Evolutionary conservation across 2,113 vertebrate species (phyloP), one percentile per base, ranked within the genome.

Genomic region (Microcebus ravelobensis): DNA sequence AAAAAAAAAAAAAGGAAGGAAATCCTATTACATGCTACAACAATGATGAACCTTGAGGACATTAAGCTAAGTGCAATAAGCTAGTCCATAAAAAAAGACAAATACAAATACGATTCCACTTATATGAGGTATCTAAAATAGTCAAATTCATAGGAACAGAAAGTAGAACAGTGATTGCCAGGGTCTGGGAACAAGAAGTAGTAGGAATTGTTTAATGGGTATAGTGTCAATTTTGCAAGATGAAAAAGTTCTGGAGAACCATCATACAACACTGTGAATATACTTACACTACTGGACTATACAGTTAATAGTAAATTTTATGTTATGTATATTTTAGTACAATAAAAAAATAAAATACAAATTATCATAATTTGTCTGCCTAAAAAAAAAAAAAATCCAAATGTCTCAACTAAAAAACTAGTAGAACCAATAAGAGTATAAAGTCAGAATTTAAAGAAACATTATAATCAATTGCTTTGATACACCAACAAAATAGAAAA

Each of bases 361-460:
- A 90, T 48, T 65, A 5, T 70, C 34, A 36, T 61, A 48, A 52
- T 67, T 76, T 81, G 31, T 77, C 34, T 95, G 59, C 18, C 25
- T 31, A 57, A 20, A 45, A 68, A 82, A 39, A 87, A 83, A 39
- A 87, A 83, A 88, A 18, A 18, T 27, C 29, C 29, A 90, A 90
- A 27, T 6, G 48, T 86, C n/a, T 94, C 74, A 90, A 21, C 36
- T 50, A 6, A 86, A 92, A 87, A 73, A 31, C 27, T 68, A 85
- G 12, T 23, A 86, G 18, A 87, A 57, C 23, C 50, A 73, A 76
- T 63, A 42, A 48, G 13, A 71, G 17, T 48, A 70, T 70, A 61
- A 85, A 80, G 36, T 90, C 34, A 90, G n/a, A 92, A 83, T 50
- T 82, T 85, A 65, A 34, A 81, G 65, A 90, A 94, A 83, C 13